Percentiles rank a stretch among this genome's conserved stretches.
phyloP scores from a whole-genome alignment of 2,113 vertebrate species.

The Hyaena hyaena region DNA sequence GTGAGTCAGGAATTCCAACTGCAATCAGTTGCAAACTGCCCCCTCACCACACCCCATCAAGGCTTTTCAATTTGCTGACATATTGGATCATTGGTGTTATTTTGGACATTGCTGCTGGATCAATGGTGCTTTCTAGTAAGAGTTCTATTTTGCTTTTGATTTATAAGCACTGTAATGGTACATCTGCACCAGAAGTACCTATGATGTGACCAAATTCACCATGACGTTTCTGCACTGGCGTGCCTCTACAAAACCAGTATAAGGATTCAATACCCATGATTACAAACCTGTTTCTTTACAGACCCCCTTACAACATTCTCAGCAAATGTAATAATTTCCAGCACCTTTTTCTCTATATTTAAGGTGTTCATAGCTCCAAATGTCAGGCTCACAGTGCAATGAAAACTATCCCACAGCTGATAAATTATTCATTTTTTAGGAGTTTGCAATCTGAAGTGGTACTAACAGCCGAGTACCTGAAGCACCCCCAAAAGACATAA shows the following conservation, averaged over 20 bases:
- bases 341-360: not conserved
- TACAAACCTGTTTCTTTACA: slow-evolving; percentile 36
- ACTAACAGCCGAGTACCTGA: slow-evolving; percentile 37
- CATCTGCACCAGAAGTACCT: not conserved
- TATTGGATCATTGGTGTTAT: not conserved
- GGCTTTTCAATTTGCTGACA: slow-evolving; percentile 23
- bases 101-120: not conserved
- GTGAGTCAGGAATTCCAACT: not conserved
- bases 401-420: slow-evolving; percentile 59
- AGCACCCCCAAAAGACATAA: slow-evolving; percentile 66
- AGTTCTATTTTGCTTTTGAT: not conserved
- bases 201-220: slow-evolving; percentile 17
- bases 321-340: slow-evolving; percentile 5
- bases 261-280: slow-evolving; percentile 47
- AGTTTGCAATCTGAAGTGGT: slow-evolving; percentile 50
- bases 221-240: not conserved
- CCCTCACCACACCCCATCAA: not conserved
- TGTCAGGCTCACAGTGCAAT: not conserved
- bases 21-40: not conserved
- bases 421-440: slow-evolving; percentile 75
- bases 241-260: slow-evolving; percentile 35
- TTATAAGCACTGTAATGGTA: not conserved
- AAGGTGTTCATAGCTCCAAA: slow-evolving; percentile 57
- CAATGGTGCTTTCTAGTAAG: not conserved
- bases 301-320: not conserved